Evolutionary conservation across 2,888 invertebrate genomes (phyloP), one percentile per base, ranked within the genome.

Genomic region (Mycalesis mineus): DNA sequence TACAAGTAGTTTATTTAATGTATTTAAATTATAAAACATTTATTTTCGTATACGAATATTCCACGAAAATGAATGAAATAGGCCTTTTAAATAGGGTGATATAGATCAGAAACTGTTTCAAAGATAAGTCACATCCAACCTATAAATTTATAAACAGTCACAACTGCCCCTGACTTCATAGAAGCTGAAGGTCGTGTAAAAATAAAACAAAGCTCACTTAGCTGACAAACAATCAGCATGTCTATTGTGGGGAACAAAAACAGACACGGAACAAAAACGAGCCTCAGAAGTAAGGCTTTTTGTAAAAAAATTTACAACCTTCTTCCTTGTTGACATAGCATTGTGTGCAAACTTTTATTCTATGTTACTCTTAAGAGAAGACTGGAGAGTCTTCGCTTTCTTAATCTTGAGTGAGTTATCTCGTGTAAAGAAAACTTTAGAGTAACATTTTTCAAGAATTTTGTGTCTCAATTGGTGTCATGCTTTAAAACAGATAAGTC

Each of bases 121-220:
- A 9, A 33, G 8, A 33, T 33, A 33, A 2, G 1, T 31, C 14
- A 33, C 31, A 15, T 33, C 11, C 47, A 47, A 47, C 49, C 52
- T 53, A 49, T 48, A 53, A 54, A 59, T 62, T 56, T 56, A 58
- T 56, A 62, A 60, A 62, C 49, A 40, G 51, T 33, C 59, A 22
- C 59, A 59, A 59, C 59, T 59, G 58, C 29, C 58, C 56, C 45
- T 51, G 58, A 50, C 50, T 39, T 37, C 28, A 17, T 50, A 14
- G 29, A 31, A 29, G 7, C 14, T 11, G 51, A 59, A 62, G 61
- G 61, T 59, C 61, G 59, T 42, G 40, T 49, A 59, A 62, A 58
- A 57, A 62, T 57, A 62, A 62, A 50, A 62, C 61, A 62, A 62
- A 56, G 61, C 51, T 52, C 45, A 45, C 59, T 62, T 50, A 58